Evolutionary conservation across 2,888 invertebrate genomes (phyloP).

Genomic region (Itoplectis maculator): DNA sequence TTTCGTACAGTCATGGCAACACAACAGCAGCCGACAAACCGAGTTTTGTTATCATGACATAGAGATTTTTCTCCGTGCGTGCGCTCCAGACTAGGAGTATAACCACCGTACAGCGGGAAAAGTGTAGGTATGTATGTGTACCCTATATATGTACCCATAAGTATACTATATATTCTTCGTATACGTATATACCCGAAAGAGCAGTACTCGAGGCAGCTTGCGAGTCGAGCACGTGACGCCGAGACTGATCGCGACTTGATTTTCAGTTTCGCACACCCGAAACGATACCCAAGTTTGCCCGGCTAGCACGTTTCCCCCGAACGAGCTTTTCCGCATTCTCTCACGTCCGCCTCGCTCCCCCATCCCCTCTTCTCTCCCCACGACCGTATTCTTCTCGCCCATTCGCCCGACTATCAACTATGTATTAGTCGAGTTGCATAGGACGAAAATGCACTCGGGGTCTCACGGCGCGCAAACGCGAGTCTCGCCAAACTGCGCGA

Average conservation of each 20-base stretch:
- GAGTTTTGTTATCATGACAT: too few species aligned
- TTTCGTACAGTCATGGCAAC: too few species aligned
- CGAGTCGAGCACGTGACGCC: constrained; percentile 43
- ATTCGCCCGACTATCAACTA: constrained; percentile 32
- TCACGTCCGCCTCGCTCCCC: constrained; percentile 19
- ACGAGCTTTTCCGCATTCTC: constrained; percentile 22
- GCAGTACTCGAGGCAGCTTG: constrained; percentile 21
- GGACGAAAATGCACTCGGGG: constrained; percentile 26
- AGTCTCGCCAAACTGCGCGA: constrained; percentile 15
- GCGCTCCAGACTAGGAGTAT: constrained; percentile 16
- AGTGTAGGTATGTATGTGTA: not conserved
- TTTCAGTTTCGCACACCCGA: constrained; percentile 30
- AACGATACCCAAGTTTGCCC: constrained; percentile 45
- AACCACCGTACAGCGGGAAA: constrained; percentile 27
- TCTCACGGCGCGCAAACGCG: not conserved
- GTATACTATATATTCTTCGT: too few species aligned
- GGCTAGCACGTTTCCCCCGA: not conserved
- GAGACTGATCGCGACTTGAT: constrained; percentile 57
- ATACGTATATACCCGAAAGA: not conserved
- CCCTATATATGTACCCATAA: too few species aligned
- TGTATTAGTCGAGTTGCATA: constrained; percentile 39
- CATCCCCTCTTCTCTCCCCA: too few species aligned
- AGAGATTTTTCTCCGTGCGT: too few species aligned
- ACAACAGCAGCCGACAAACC: too few species aligned
- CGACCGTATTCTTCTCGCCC: constrained; percentile 17